phyloP scores from a whole-genome alignment of 2,888 invertebrate species.

The Allolobophora icterica region DNA sequence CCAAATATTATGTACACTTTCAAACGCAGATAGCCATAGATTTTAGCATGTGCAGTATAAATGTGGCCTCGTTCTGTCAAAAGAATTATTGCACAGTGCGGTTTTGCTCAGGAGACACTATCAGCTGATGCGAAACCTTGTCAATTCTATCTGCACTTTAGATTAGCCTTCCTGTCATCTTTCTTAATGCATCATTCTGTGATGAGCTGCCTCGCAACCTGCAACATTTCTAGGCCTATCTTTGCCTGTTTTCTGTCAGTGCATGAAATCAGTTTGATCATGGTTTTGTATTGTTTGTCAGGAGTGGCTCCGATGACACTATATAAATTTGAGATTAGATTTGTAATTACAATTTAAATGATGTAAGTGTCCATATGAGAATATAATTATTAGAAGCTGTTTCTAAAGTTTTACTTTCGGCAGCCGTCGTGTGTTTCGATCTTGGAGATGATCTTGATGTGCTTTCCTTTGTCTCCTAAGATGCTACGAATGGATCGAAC shows the following conservation, averaged over 20 bases:
- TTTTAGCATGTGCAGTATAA: neutral
- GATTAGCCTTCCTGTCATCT: neutral
- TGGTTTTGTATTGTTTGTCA: no score
- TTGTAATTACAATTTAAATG: no score
- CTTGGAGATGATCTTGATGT: slow-evolving; percentile 95
- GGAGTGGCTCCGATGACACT: no score
- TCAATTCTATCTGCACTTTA: neutral
- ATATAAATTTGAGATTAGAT: no score
- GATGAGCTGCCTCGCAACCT: no score
- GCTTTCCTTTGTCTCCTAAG: slow-evolving; percentile 80
- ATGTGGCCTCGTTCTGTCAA: no score
- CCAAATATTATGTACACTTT: slow-evolving; percentile 3
- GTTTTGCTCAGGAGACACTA: neutral
- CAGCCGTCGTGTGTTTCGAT: slow-evolving; percentile 96
- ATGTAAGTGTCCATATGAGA: neutral
- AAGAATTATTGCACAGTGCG: neutral
- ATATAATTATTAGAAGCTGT: slow-evolving; percentile 72
- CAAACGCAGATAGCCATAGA: neutral
- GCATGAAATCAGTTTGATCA: no score
- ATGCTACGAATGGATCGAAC: slow-evolving; percentile 71
- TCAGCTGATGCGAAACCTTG: neutral
- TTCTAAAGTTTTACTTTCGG: slow-evolving; percentile 59
- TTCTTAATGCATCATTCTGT: no score
- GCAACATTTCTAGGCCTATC: no score
- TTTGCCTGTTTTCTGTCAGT: no score